Conservation (phyloP, 2,888 invertebrate species). For the Liodrosophila aerea region DNA sequence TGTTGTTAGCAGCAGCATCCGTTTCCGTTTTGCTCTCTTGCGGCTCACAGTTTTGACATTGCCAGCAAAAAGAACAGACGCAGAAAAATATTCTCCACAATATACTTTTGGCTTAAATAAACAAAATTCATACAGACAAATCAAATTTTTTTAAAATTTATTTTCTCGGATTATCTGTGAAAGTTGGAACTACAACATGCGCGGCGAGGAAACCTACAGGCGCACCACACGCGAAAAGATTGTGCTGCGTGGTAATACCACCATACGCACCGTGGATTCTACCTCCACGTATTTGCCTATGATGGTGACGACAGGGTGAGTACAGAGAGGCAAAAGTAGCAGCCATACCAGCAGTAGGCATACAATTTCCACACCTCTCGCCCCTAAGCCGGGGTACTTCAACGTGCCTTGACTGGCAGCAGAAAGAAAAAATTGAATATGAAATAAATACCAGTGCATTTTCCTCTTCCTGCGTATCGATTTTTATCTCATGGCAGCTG, state of each 20-base stretch:
- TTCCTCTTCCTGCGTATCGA: constrained; percentile 49
- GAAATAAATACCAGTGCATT: constrained; percentile 22
- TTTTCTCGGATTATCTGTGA: constrained; percentile 21
- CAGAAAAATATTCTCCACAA: constrained; percentile 31
- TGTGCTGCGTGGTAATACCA: constrained; percentile 81
- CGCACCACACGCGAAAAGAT: constrained; percentile 82
- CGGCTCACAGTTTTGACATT: constrained; percentile 35
- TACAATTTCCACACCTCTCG: not conserved
- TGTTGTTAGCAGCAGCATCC: constrained; percentile 34
- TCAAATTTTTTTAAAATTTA: constrained; percentile 11
- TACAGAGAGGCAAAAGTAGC: constrained; percentile 16
- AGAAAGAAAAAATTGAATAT: constrained; percentile 3
- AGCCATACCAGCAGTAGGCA: constrained; percentile 1
- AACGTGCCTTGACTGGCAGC: constrained; percentile 50
- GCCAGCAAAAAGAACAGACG: constrained; percentile 42
- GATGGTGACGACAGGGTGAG: constrained; percentile 77
- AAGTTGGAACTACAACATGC: constrained; percentile 54
- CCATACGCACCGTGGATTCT: constrained; percentile 82
- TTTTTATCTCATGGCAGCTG: constrained; percentile 72
- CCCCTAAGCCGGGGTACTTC: constrained; percentile 43
- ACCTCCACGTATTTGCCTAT: constrained; percentile 82
- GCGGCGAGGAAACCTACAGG: constrained; percentile 81
- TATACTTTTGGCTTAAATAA: constrained; percentile 45
- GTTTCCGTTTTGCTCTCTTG: constrained; percentile 19
- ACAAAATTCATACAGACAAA: constrained; percentile 41